These are phyloP conservation scores for Natrix natrix DNA, from an alignment of 2,797 vertebrate genomes.

Conservation along the genomic window DNA sequence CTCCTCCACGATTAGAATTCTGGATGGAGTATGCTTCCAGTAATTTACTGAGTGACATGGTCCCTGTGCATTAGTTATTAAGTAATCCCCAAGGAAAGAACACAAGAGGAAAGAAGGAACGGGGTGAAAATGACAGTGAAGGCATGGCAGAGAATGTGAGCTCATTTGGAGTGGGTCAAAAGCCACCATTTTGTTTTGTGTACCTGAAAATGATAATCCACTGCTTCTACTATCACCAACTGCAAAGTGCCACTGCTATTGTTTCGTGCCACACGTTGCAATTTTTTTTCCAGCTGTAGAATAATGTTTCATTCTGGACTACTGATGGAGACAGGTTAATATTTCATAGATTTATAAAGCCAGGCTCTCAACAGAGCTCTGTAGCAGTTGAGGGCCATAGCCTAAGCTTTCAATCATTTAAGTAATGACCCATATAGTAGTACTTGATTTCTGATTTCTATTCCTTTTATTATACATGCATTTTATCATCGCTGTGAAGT, in stretches of 20 bases:
- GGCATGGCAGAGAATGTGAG: accelerated
- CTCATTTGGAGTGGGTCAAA: not conserved
- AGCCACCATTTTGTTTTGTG: not conserved
- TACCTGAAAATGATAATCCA: not conserved
- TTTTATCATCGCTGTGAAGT: not conserved
- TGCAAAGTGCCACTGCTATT: not conserved
- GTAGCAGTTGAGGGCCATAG: conserved; percentile 1
- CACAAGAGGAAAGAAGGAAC: too few species aligned
- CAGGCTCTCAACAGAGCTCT: not conserved
- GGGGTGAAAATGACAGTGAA: accelerated
- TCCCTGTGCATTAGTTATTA: not conserved
- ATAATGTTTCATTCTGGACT: not conserved
- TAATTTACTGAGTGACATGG: not conserved
- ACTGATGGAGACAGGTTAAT: conserved; percentile 5
- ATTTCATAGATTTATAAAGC: not conserved
- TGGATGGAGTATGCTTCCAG: not conserved
- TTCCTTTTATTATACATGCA: not conserved
- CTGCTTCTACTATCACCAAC: not conserved
- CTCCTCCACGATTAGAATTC: not conserved
- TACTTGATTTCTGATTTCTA: conserved; percentile 1
- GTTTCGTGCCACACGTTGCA: conserved; percentile 1
- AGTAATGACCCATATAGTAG: not conserved
- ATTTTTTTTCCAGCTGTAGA: not conserved
- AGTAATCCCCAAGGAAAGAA: not conserved
- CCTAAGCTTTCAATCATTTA: not conserved